Conservation (phyloP, 2,888 invertebrate genomes). For the Bellardia pandia region DNA sequence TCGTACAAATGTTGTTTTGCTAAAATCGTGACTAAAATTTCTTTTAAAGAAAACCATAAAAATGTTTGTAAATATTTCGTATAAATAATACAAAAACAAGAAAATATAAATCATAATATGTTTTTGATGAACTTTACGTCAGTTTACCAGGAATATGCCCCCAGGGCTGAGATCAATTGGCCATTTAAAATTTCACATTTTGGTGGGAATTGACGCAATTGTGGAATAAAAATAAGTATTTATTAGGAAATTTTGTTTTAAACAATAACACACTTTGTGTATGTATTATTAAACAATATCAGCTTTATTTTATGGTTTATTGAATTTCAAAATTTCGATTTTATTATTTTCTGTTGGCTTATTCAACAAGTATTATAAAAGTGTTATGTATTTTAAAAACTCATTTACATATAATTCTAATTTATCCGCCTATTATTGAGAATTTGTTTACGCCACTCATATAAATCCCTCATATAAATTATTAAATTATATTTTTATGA, state of each 20-base stretch:
- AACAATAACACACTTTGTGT: background rate
- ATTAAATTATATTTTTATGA: background rate
- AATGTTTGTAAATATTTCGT: conserved; percentile 38
- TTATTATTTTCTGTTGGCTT: background rate
- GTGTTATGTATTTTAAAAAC: background rate
- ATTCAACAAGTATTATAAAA: background rate
- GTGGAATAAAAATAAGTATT: background rate
- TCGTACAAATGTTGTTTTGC: background rate
- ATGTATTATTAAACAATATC: background rate
- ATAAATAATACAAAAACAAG: conserved; percentile 1
- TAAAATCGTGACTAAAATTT: conserved; percentile 43
- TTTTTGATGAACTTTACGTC: conserved; percentile 28
- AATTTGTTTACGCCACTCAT: background rate
- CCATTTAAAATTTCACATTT: background rate
- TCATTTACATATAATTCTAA: conserved; percentile 4
- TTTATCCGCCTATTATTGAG: background rate
- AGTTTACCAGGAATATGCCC: conserved; percentile 14
- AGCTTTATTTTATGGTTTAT: background rate
- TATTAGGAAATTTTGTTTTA: background rate
- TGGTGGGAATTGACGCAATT: background rate
- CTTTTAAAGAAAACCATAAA: conserved; percentile 20
- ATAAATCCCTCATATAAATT: background rate
- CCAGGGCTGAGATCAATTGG: background rate
- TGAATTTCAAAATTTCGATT: background rate
- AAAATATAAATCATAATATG: background rate